Evolutionary conservation across 2,888 invertebrate species (phyloP).

Genomic region (Cheilosia vulpina): DNA sequence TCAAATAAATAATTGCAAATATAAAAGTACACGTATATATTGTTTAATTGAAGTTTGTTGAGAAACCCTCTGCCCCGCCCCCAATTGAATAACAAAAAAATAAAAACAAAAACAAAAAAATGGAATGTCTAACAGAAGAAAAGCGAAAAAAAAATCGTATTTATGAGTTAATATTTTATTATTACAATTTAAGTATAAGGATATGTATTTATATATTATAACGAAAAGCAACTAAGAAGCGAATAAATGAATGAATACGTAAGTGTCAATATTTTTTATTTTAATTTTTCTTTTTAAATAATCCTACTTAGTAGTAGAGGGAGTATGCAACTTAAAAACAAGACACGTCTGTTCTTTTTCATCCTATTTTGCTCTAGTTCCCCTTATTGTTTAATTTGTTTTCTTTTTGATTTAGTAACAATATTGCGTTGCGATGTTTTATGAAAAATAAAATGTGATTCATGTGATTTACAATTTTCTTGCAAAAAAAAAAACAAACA

Average conservation of each 20-base stretch:
- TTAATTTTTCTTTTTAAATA: background rate
- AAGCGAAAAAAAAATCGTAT: constrained; percentile 60
- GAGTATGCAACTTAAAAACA: constrained; percentile 13
- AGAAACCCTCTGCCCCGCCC: constrained; percentile 12
- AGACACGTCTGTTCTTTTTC: constrained; percentile 12
- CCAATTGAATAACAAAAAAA: constrained; percentile 36
- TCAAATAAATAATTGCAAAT: constrained; percentile 21
- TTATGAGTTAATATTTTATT: constrained; percentile 75
- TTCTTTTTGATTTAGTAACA: constrained; percentile 46
- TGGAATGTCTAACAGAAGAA: constrained; percentile 37
- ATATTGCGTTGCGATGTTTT: constrained; percentile 61
- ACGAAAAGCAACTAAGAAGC: constrained; percentile 67
- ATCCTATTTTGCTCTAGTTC: constrained; percentile 36
- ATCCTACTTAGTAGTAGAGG: constrained; percentile 37
- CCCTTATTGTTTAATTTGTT: constrained; percentile 4
- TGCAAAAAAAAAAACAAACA: constrained; percentile 28
- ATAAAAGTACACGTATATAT: constrained; percentile 15
- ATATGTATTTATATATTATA: constrained; percentile 73
- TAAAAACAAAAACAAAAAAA: constrained; percentile 3
- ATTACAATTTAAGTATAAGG: constrained; percentile 69
- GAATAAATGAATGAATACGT: constrained; percentile 66
- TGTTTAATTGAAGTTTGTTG: constrained; percentile 47
- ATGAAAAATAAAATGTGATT: constrained; percentile 69
- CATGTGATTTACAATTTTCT: constrained; percentile 72
- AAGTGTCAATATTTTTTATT: constrained; percentile 40